A percentile compares a stretch with the other conserved stretches of the same genome.
Evolutionary conservation across 2,113 vertebrate species (phyloP).

Genomic region (Tupaia chinensis): DNA sequence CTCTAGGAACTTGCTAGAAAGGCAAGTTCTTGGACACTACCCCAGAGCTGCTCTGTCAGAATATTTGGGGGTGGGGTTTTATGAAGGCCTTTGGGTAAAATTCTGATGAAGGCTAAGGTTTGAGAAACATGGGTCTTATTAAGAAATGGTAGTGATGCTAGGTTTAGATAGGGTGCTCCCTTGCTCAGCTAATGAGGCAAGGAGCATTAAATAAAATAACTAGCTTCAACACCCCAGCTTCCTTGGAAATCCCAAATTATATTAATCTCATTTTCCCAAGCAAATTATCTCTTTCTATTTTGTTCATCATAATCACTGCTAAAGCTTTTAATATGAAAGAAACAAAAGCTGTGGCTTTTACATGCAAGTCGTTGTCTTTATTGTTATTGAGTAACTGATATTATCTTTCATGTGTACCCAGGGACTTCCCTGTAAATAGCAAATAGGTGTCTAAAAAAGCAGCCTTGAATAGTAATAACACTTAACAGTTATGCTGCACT

Average conservation of each 20-base stretch:
- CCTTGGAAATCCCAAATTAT: slow-evolving; percentile 57
- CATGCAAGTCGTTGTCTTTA: slow-evolving; percentile 46
- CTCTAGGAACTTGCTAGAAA: neutral
- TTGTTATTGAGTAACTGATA: slow-evolving; percentile 49
- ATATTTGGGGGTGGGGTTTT: neutral
- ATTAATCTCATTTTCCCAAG: slow-evolving; percentile 5
- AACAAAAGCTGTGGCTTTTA: slow-evolving; percentile 35
- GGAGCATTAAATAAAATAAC: slow-evolving; percentile 75
- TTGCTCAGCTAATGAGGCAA: slow-evolving; percentile 66
- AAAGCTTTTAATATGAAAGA: slow-evolving; percentile 41
- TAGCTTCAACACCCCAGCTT: slow-evolving; percentile 64
- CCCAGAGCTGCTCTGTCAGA: neutral
- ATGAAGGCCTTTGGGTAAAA: neutral
- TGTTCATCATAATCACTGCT: slow-evolving; percentile 50
- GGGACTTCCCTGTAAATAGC: slow-evolving; percentile 61
- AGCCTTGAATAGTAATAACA: neutral
- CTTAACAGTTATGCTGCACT: neutral
- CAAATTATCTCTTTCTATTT: neutral
- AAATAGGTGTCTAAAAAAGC: slow-evolving; percentile 50
- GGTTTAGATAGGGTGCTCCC: slow-evolving; percentile 70
- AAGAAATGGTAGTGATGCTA: slow-evolving; percentile 64
- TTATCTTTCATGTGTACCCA: slow-evolving; percentile 57
- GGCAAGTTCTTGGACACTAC: neutral
- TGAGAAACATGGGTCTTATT: neutral
- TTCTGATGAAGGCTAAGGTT: neutral